phyloP scores from a whole-genome alignment of 1,140 invertebrate genomes.

The Drosophila suzukii region DNA sequence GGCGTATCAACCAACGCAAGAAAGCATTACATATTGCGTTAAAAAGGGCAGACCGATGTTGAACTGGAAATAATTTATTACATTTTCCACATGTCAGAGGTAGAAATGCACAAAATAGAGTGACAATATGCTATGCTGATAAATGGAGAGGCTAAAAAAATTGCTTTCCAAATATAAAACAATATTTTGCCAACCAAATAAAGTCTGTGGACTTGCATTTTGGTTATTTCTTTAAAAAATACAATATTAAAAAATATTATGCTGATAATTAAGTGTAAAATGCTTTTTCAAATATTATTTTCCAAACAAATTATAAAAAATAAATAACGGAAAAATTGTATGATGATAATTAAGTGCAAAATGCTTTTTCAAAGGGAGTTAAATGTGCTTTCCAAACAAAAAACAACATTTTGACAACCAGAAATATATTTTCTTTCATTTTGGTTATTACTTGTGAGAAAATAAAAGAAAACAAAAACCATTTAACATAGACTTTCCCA shows the following conservation, averaged over 20 bases:
- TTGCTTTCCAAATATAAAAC: too few species aligned
- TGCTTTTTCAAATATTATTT: too few species aligned
- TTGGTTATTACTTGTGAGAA: not conserved
- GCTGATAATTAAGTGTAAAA: too few species aligned
- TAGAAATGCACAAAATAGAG: not conserved
- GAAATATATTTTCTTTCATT: not conserved
- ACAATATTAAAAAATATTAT: too few species aligned
- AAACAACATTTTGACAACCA: too few species aligned
- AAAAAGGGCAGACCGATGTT: slow-evolving; percentile 4
- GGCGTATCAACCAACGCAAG: slow-evolving; percentile 11
- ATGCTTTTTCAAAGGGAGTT: too few species aligned
- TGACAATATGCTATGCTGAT: not conserved
- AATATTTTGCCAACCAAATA: too few species aligned
- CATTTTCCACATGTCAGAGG: not conserved
- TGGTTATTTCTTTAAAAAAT: not conserved
- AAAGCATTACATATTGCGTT: slow-evolving; percentile 3
- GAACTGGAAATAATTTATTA: not conserved
- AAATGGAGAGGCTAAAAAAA: too few species aligned
- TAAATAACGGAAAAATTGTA: too few species aligned
- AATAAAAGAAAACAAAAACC: not conserved
- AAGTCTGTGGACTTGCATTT: not conserved
- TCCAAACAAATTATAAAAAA: too few species aligned
- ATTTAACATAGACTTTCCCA: slow-evolving; percentile 2
- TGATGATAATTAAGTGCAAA: too few species aligned
- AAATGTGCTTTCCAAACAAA: too few species aligned